Evolutionary conservation across 1,140 invertebrate genomes (phyloP).

Genomic region (Nautilus pompilius): DNA sequence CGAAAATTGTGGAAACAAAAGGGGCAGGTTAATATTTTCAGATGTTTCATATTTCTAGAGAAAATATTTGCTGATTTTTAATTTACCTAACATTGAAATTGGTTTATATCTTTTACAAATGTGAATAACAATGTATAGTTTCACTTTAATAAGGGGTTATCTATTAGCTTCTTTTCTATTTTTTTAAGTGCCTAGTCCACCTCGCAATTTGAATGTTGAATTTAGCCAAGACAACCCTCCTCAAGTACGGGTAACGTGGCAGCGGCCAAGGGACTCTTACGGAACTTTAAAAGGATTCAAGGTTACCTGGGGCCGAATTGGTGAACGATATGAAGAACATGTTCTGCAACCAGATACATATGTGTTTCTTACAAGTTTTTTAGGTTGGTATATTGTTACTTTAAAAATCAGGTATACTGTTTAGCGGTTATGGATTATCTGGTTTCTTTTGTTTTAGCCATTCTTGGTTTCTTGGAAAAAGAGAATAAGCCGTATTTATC

Average conservation of each 20-base stretch:
- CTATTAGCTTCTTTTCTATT: slow-evolving; percentile 24
- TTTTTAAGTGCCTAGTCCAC: slow-evolving; percentile 61
- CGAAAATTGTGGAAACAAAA: slow-evolving; percentile 77
- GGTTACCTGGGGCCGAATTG: slow-evolving; percentile 82
- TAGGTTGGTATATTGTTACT: too few species aligned
- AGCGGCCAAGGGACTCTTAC: slow-evolving; percentile 78
- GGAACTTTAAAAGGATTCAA: slow-evolving; percentile 83
- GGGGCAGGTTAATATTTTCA: slow-evolving; percentile 78
- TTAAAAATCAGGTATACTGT: too few species aligned
- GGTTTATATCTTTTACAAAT: too few species aligned
- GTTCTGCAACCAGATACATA: slow-evolving; percentile 59
- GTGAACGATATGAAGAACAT: slow-evolving; percentile 64
- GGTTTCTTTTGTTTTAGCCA: too few species aligned
- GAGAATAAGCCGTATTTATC: too few species aligned
- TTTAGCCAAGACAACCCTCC: slow-evolving; percentile 70
- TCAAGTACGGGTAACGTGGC: slow-evolving; percentile 88
- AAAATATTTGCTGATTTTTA: too few species aligned
- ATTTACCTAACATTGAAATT: too few species aligned
- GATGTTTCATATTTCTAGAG: too few species aligned
- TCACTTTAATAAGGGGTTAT: too few species aligned
- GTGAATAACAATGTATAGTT: too few species aligned
- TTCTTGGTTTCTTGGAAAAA: too few species aligned
- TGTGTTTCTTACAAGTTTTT: slow-evolving; percentile 62
- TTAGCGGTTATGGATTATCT: too few species aligned
- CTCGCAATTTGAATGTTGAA: slow-evolving; percentile 39